Base-by-base conservation (phyloP, 2,888 invertebrate species). In the Polydesmus complanatus region DNA sequence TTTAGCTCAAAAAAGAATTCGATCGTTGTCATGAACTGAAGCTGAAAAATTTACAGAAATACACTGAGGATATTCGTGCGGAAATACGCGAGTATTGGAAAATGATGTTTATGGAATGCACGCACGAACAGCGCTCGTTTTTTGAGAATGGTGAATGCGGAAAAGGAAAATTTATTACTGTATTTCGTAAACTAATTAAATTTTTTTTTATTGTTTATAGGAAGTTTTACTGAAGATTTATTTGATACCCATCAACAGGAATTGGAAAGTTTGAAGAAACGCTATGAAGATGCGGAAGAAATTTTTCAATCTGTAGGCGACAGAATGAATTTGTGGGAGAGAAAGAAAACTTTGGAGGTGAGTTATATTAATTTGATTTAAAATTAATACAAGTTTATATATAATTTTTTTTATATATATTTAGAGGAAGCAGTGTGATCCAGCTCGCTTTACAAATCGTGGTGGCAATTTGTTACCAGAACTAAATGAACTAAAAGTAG, bases 401-500 rank as follows among this genome's bases (percentile, higher is more conserved):
- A 1, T 3, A 5, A 22, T 57, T 8, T 1, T 27, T 49, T n/a
- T n/a, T n/a, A n/a, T n/a, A n/a, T n/a, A n/a, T n/a, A n/a, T 49
- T 57, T 3, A 57, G 37, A 5, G 49, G 19, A 8, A 27, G 49
- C 21, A 5, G 48, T 21, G 11, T 54, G 54, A 54, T 27, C 54
- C 54, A 14, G 26, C 14, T 11, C 22, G 54, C 8, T 49, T 57
- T 14, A 49, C 21, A 21, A 57, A 57, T n/a, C 47, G 57, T 23
- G 57, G 57, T 3, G 57, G 57, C 2, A n/a, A 47, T 14, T 37
- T 57, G 2, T 27, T 57, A 21, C 21, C 26, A n/a, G 57, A 57
- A n/a, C 48, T 48, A 49, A 57, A 57, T 47, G 57, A 57, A n/a
- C 21, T 47, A 21, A 48, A n/a, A n/a, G 49, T 26, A 22, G 19